Evolutionary conservation across 2,797 vertebrate species (phyloP), one percentile per base, ranked within the genome.

Genomic region (Scyliorhinus canicula): DNA sequence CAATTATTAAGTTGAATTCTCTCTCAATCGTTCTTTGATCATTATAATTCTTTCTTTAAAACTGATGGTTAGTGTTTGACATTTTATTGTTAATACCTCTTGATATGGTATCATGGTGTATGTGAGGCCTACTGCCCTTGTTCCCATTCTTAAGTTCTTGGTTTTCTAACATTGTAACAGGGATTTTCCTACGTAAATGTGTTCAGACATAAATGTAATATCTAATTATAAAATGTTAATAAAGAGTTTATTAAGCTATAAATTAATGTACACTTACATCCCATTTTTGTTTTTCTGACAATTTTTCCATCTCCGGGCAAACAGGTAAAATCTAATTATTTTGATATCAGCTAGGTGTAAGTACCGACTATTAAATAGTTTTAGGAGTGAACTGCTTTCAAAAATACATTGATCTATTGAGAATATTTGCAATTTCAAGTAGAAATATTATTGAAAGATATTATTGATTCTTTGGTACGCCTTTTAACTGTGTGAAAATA

Each of bases 251-350:
- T 7, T 82, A 2, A 26, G 21, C 24, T 47, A 47, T 47, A 21
- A 86, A 85, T 50, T 85, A 85, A 26, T 52, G 11, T 86, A 50
- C 5, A 35, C 11, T 52, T 55, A 31, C 28, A 21, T 82, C 79
- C 44, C 6, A 47, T 82, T 82, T 82, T 82, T 82, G 50, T 55
- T 86, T 84, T 86, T 14, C 26, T 86, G 11, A 9, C 28, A 86
- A 12, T 52, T 86, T 82, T 86, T 86, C 50, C 14, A n/a, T n/a
- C n/a, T n/a, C n/a, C n/a, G n/a, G n/a, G n/a, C n/a, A n/a, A n/a
- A 99, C 98, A 4, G 99, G 99, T 99, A 96, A 97, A 97, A n/a
- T 35, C n/a, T 55, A 52, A n/a, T 55, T 52, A 3, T 95, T 77
- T 7, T 44, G 60, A 91, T 44, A 19, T 65, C 63, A 26, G 21